Percentiles rank a stretch among this genome's conserved stretches.
Conservation (phyloP, 1,140 invertebrate genomes). For the Tetragonula clypearis region DNA sequence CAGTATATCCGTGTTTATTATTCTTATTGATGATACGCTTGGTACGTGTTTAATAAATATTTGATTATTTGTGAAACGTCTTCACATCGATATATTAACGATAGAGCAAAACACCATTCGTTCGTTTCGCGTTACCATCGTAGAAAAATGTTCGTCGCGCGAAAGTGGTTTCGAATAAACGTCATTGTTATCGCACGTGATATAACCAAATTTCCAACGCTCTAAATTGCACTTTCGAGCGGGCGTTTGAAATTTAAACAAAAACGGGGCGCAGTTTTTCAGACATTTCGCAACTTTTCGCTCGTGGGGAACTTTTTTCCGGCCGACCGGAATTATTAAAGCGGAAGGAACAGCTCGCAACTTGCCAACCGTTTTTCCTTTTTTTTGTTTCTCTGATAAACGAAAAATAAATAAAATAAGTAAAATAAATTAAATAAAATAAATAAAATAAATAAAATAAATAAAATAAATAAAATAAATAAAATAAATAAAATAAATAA, state of each 20-base stretch:
- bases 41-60: not conserved
- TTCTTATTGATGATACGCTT: not conserved
- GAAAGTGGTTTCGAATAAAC: not conserved
- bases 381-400: not conserved
- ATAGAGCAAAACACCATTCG: not conserved
- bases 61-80: not conserved
- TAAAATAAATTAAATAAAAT: no score
- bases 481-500: no score
- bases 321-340: slow-evolving; percentile 18
- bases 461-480: no score
- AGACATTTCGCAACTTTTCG: not conserved
- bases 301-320: not conserved
- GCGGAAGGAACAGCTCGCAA: slow-evolving; percentile 12
- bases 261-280: not conserved
- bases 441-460: no score
- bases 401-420: no score
- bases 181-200: not conserved
- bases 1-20: no score
- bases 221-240: not conserved
- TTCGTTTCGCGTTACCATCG: no score
- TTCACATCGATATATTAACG: not conserved
- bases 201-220: not conserved
- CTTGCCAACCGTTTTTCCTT: not conserved
- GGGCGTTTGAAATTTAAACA: not conserved
- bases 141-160: no score